A percentile compares a stretch with the other conserved stretches of the same genome.
phyloP scores from a whole-genome alignment of 2,888 invertebrate species.

The Drosophila ustulata region DNA sequence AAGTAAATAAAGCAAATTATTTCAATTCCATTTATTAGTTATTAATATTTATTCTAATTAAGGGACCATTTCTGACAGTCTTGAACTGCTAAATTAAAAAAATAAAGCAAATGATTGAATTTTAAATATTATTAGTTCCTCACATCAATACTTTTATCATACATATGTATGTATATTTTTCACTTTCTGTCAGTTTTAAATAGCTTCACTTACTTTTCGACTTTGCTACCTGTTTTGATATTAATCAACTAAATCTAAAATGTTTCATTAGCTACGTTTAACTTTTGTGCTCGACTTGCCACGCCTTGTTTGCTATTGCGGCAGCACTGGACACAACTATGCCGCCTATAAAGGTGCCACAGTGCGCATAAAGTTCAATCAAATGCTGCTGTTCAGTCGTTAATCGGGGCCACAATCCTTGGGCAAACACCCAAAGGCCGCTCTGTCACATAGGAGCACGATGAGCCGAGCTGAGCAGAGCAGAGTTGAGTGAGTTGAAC shows the following conservation, averaged over 20 bases:
- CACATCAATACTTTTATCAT: too few relatives aligned
- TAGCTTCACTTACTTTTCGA: neutral
- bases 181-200: too few relatives aligned
- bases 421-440: slow-evolving; percentile 38
- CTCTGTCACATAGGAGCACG: slow-evolving; percentile 10
- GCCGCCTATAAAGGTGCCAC: neutral
- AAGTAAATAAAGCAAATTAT: too few relatives aligned
- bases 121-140: too few relatives aligned
- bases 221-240: neutral
- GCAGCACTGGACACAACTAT: neutral
- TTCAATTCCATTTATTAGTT: too few relatives aligned
- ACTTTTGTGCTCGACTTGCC: neutral
- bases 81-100: too few relatives aligned
- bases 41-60: too few relatives aligned
- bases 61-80: too few relatives aligned
- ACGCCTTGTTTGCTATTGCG: neutral
- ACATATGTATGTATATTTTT: too few relatives aligned
- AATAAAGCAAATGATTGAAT: too few relatives aligned
- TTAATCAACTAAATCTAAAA: neutral
- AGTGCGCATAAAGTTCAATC: slow-evolving; percentile 9
- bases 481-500: slow-evolving; percentile 4
- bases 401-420: slow-evolving; percentile 39
- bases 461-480: neutral
- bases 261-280: neutral
- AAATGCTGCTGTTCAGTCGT: slow-evolving; percentile 19